Evolutionary conservation across 1,140 invertebrate genomes (phyloP).

Genomic region (Trichonephila inaurata): DNA sequence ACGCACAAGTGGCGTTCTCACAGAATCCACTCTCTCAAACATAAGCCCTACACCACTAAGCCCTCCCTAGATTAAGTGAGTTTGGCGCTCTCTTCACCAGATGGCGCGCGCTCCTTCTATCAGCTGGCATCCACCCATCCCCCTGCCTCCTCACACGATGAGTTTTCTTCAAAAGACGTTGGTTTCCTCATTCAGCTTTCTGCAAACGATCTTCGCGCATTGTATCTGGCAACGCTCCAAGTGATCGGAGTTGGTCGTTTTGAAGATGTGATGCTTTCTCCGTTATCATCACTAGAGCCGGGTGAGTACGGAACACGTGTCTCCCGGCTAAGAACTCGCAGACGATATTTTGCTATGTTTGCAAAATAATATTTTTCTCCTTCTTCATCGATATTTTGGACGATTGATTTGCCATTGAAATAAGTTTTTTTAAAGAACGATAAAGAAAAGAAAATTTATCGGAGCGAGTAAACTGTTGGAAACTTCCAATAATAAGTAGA

Average conservation of each 20-base stretch:
- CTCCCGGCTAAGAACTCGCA: not conserved
- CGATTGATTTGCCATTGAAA: no score
- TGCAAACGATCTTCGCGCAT: not conserved
- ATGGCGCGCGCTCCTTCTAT: slow-evolving; percentile 54
- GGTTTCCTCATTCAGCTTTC: slow-evolving; percentile 56
- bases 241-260: not conserved
- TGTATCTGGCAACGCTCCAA: slow-evolving; percentile 36
- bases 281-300: not conserved
- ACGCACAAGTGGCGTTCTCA: slow-evolving; percentile 33
- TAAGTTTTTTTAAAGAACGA: no score
- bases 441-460: no score
- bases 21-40: slow-evolving; percentile 45
- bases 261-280: slow-evolving; percentile 40
- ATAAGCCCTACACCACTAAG: slow-evolving; percentile 50
- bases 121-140: slow-evolving; percentile 32
- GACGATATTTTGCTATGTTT: not conserved
- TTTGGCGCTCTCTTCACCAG: slow-evolving; percentile 59
- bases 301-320: slow-evolving; percentile 65
- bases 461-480: no score
- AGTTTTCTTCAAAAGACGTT: slow-evolving; percentile 68
- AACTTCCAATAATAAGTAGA: no score
- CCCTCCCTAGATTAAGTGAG: slow-evolving; percentile 66
- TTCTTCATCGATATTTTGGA: no score
- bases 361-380: no score
- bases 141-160: not conserved